phyloP scores from a whole-genome alignment of 2,888 invertebrate species.

The Caenorhabditis parvicauda region DNA sequence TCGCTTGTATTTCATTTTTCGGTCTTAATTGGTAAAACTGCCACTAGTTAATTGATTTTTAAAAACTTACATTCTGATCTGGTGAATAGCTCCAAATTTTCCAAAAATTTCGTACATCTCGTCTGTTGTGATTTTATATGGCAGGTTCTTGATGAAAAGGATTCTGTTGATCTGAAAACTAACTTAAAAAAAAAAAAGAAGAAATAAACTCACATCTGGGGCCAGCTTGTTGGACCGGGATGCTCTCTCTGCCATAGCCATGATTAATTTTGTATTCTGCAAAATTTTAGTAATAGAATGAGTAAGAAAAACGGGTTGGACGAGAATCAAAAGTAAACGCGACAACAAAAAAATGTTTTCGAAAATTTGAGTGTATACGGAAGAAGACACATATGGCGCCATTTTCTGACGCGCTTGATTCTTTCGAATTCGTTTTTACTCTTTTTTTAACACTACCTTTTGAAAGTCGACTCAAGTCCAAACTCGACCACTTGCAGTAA shows the following conservation, averaged over 20 bases:
- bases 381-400: too few relatives aligned
- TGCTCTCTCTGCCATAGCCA: slow-evolving; percentile 60
- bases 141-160: slow-evolving; percentile 90
- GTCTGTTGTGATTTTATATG: slow-evolving; percentile 97
- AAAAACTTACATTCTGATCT: slow-evolving; percentile 87
- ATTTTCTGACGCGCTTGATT: too few relatives aligned
- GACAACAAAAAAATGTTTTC: too few relatives aligned
- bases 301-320: too few relatives aligned
- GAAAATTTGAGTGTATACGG: too few relatives aligned
- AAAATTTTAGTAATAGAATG: too few relatives aligned
- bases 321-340: too few relatives aligned
- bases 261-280: too few relatives aligned
- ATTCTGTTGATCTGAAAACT: slow-evolving; percentile 82
- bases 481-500: not conserved
- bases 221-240: slow-evolving; percentile 75
- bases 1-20: too few relatives aligned
- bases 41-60: too few relatives aligned
- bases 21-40: too few relatives aligned
- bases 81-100: slow-evolving; percentile 97
- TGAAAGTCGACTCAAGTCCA: not conserved
- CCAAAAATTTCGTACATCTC: slow-evolving; percentile 99
- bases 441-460: not conserved
- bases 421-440: not conserved
- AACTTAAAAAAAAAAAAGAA: not conserved
- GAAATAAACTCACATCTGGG: slow-evolving; percentile 70